Evolutionary conservation across 2,888 invertebrate genomes (phyloP), one percentile per base, ranked within the genome.

Genomic region (Apamea anceps): DNA sequence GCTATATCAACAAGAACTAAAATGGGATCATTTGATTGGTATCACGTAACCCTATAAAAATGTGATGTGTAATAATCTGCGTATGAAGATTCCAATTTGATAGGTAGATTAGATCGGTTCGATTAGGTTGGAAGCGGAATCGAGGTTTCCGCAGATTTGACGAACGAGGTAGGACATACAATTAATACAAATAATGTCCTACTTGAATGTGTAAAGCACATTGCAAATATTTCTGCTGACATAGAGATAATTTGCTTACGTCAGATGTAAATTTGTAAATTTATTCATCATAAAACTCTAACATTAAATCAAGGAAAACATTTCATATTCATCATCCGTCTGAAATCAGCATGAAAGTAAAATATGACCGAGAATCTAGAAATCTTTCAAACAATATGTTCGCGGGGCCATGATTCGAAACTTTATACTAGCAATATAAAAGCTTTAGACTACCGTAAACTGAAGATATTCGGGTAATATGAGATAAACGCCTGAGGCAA

Each of bases 351-450:
- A 83, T 78, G 65, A 78, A 87, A 78, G 72, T 77, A 77, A 83
- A 80, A 79, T 81, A 79, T 66, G 32, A 65, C 37, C 65, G 51
- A 75, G 79, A 83, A 67, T 82, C 72, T 76, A 82, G 81, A 87
- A 86, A 79, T 82, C 57, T 85, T 85, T 63, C 68, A 21, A 81
- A 88, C 82, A 85, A 85, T 80, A 85, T 82, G 86, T 83, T 85
- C 71, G 51, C 28, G 68, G 8, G 37, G 74, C 67, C 75, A 67
- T n/a, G n/a, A 72, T 79, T 76, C 68, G 25, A 81, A 90, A 89
- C 82, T 88, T 87, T 84, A 84, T 81, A 83, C 72, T 66, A 63
- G 87, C 89, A 90, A 89, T 90, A 90, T 90, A 87, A 90, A 89
- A 89, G 89, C 90, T 89, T 85, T 73, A 57, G 82, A 81, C 68